Evolutionary conservation across 2,888 invertebrate genomes (phyloP).

Genomic region (Nephrotoma appendiculata): DNA sequence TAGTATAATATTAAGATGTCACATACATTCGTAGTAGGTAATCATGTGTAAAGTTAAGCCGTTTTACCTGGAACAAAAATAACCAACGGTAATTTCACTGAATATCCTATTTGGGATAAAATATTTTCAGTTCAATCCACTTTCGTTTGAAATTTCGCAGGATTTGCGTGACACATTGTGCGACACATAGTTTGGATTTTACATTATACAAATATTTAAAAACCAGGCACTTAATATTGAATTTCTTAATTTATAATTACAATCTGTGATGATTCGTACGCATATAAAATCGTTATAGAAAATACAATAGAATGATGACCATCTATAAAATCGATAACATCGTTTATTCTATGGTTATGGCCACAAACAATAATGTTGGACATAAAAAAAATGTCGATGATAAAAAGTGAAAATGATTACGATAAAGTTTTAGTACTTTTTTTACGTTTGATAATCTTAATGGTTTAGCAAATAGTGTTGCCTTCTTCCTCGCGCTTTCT

Average conservation of each 20-base stretch:
- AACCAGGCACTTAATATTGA: neutral
- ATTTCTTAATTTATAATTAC: neutral
- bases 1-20: neutral
- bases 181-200: too few species aligned
- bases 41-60: neutral
- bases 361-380: neutral
- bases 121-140: too few species aligned
- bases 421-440: neutral
- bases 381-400: neutral
- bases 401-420: neutral
- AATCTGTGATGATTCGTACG: neutral
- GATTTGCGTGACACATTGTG: too few species aligned
- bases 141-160: too few species aligned
- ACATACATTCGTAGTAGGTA: neutral
- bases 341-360: neutral
- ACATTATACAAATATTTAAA: neutral
- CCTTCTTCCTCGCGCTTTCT: neutral
- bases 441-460: neutral
- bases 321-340: neutral
- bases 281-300: too few species aligned
- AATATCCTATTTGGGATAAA: too few species aligned
- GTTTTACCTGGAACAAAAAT: neutral
- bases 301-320: too few species aligned
- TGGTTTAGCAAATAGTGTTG: neutral
- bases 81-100: too few species aligned